Evolutionary conservation across 1,140 invertebrate species (phyloP).

Genomic region (Calosoma granatense): DNA sequence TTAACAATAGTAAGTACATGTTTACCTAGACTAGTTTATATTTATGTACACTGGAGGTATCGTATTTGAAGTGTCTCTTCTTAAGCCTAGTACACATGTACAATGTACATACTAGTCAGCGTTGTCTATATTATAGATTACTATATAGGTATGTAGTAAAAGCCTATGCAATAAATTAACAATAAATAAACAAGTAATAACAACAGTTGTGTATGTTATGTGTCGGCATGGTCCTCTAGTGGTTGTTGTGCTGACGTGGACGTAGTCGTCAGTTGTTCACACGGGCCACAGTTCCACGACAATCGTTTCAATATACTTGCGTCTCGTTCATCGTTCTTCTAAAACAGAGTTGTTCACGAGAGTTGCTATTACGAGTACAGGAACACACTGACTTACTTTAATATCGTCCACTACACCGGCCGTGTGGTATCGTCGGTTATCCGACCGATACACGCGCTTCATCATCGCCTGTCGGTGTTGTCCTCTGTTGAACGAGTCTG

Average conservation of each 20-base stretch:
- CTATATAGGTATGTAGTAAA: too few relatives aligned
- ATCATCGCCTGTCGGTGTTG: conserved; percentile 31
- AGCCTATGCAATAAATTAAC: conserved; percentile 7
- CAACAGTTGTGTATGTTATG: conserved; percentile 3
- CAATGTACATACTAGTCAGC: not conserved
- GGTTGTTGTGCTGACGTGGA: too few relatives aligned
- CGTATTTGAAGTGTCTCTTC: not conserved
- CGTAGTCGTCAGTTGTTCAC: not conserved
- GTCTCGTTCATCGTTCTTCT: conserved; percentile 45
- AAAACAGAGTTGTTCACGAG: conserved; percentile 13
- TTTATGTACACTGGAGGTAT: not conserved
- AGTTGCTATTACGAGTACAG: too few relatives aligned
- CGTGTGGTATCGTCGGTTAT: conserved; percentile 47
- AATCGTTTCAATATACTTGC: conserved; percentile 52
- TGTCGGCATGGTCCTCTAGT: not conserved
- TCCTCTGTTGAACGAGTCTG: conserved; percentile 31
- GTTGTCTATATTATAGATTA: not conserved
- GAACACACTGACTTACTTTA: conserved; percentile 40
- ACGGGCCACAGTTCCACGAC: conserved; percentile 49
- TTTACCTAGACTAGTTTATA: not conserved
- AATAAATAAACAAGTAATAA: not conserved
- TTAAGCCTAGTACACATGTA: not conserved
- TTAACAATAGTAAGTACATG: not conserved
- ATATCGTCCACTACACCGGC: conserved; percentile 57
- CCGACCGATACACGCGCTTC: conserved; percentile 41